Percentiles rank a stretch among this genome's conserved stretches.
These are phyloP conservation scores for Actinopyga echinites DNA, from an alignment of 53 echinoderm and acorn worm genomes.

Conservation along the genomic window DNA sequence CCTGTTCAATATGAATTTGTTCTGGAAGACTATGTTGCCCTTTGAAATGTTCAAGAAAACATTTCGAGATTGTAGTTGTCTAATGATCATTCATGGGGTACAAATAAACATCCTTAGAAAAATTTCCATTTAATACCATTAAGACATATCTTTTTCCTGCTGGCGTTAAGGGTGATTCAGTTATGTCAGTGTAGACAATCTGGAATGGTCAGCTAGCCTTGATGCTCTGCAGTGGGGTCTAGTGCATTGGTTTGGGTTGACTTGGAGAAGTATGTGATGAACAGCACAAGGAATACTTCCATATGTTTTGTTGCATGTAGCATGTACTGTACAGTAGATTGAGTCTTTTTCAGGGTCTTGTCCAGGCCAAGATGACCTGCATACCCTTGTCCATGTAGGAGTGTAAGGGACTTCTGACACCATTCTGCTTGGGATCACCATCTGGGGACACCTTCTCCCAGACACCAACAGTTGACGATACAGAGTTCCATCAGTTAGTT, in stretches of 20 bases:
- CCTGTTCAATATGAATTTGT: constrained; percentile 44
- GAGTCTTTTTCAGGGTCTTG: constrained; percentile 19
- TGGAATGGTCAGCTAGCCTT: constrained; percentile 22
- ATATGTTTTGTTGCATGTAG: constrained; percentile 49
- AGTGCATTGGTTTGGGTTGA: constrained; percentile 21
- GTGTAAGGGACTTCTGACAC: background rate
- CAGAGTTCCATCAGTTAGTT: background rate
- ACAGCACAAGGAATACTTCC: constrained; percentile 12
- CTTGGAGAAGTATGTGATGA: constrained; percentile 36
- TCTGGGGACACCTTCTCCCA: constrained; percentile 2
- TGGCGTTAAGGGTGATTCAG: constrained; percentile 8
- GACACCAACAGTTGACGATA: constrained; percentile 3
- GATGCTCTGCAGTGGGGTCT: constrained; percentile 36
- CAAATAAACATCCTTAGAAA: constrained; percentile 2
- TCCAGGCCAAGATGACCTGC: constrained; percentile 51
- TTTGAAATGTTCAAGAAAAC: constrained; percentile 41
- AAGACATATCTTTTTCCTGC: background rate
- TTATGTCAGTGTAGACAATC: constrained; percentile 48
- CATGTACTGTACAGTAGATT: constrained; percentile 12
- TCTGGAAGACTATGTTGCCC: constrained; percentile 53
- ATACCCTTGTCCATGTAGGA: constrained; percentile 33
- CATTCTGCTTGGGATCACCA: constrained; percentile 11
- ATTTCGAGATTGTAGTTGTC: constrained; percentile 41
- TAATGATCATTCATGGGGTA: constrained; percentile 48
- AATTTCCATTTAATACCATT: background rate